Base-by-base conservation (phyloP, 2,888 invertebrate genomes). In the Agelastica alni region DNA sequence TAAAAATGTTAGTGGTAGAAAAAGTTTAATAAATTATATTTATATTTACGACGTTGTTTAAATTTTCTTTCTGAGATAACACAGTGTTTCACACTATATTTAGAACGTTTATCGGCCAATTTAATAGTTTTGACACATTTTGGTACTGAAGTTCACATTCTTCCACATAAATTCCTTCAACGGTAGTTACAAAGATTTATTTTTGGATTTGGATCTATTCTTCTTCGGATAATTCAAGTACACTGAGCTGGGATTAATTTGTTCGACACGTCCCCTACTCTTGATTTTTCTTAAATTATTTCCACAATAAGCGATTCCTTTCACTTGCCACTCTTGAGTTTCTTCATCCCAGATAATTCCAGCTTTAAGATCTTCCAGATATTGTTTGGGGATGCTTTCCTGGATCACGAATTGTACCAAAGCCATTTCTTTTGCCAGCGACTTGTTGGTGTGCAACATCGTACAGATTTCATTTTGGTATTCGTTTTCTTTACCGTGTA, bases 331-430 rank as follows among this genome's bases (percentile, higher is more conserved):
- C 75, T 97, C 96, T 20, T 95, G 96, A 12, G 93, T 89, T 68
- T 96, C 95, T 75, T 96, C 95, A 78, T 95, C 95, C 94, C 95
- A 98, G 70, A 89, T 87, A 16, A 94, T 88, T 70, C 93, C 91
- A 68, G 88, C 83, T 69, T 93, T 91, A 53, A 96, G 89, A 78
- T 91, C 82, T 6, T 87, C 86, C 85, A 89, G 89, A 75, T 93
- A 93, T 71, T 91, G 89, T 65, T 86, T 85, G 0, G 96, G 96
- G 73, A 97, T 92, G 70, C 91, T 95, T 10, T 87, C 86, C 72
- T 93, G 90, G 22, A 96, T 83, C 46, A 97, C 87, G 2, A 91
- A 78, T 74, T 93, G 92, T 45, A 94, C 91, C 2, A 96, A 36
- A 2, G 53, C 51, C 85, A 93, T 93, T 78, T 96, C 96, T 26